Conservation (phyloP, 2,113 vertebrate genomes). For the Rhizomys pruinosus region DNA sequence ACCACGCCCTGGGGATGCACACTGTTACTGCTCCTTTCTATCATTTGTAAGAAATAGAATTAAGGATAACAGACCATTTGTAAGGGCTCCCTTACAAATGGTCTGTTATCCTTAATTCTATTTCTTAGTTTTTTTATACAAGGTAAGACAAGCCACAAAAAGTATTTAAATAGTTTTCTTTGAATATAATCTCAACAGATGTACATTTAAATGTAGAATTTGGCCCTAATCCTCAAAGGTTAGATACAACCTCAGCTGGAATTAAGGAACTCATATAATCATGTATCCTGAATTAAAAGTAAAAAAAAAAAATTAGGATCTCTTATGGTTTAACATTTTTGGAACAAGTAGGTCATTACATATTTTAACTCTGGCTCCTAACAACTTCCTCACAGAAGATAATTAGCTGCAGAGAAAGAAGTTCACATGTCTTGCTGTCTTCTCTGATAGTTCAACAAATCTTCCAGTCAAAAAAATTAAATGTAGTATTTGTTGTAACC, state of each 20-base stretch:
- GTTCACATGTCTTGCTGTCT: not conserved
- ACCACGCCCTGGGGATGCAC: not conserved
- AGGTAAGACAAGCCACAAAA: not conserved
- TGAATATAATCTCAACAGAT: slow-evolving; percentile 27
- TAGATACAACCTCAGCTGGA: not conserved
- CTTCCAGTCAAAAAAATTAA: slow-evolving; percentile 8
- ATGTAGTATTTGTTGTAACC: not conserved
- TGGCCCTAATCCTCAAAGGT: not conserved
- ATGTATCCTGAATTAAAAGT: not conserved
- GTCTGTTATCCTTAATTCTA: not conserved
- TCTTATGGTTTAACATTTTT: slow-evolving; percentile 24
- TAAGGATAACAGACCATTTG: too few species aligned
- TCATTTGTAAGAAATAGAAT: too few species aligned
- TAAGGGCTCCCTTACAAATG: not conserved
- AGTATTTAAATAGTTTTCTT: not conserved
- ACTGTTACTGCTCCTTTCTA: not conserved
- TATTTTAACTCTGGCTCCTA: not conserved
- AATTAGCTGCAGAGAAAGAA: not conserved
- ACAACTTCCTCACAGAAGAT: slow-evolving; percentile 6
- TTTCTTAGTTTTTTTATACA: not conserved
- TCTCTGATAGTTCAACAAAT: not conserved
- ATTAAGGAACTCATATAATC: not conserved
- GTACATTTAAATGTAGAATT: not conserved
- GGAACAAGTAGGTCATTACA: not conserved
- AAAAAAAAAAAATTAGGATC: not conserved